Percentiles rank a stretch among this genome's conserved stretches.
phyloP scores from a whole-genome alignment of 2,888 invertebrate genomes.

The Blastobasis adustella region DNA sequence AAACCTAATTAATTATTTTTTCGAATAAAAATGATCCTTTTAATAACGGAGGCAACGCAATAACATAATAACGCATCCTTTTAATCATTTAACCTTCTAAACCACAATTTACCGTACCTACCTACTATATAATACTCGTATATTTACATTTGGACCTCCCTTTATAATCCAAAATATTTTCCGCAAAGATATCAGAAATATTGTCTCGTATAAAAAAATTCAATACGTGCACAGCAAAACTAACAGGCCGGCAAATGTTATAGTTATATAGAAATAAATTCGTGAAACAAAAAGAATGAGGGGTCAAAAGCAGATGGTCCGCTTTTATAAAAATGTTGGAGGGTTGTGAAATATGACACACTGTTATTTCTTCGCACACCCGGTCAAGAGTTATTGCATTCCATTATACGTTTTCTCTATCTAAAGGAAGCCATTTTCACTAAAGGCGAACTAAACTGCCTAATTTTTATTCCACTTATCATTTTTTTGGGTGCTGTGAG shows the following conservation, averaged over 20 bases:
- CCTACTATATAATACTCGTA: too few relatives aligned
- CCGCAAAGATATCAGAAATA: too few relatives aligned
- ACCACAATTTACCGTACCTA: too few relatives aligned
- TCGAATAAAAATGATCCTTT: too few relatives aligned
- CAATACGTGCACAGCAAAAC: constrained; percentile 38
- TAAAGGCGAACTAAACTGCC: constrained; percentile 67
- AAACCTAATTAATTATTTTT: too few relatives aligned
- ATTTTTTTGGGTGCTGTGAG: neutral
- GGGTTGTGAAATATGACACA: constrained; percentile 75
- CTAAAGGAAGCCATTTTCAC: constrained; percentile 73
- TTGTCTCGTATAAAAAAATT: constrained; percentile 18
- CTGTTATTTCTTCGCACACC: constrained; percentile 75
- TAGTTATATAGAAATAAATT: constrained; percentile 67
- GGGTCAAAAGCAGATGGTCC: constrained; percentile 75
- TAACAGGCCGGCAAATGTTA: constrained; percentile 36
- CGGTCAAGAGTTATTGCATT: constrained; percentile 76
- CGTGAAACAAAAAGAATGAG: constrained; percentile 73
- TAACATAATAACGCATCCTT: too few relatives aligned
- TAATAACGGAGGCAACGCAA: too few relatives aligned
- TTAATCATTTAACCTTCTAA: too few relatives aligned
- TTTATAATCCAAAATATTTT: too few relatives aligned
- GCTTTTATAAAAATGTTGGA: constrained; percentile 75
- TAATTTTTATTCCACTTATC: constrained; percentile 50
- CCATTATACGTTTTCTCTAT: constrained; percentile 74
- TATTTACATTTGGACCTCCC: too few relatives aligned